A percentile compares a stretch with the other conserved stretches of the same genome.
Evolutionary conservation across 2,888 invertebrate species (phyloP).

Genomic region (Lomographa bimaculata): DNA sequence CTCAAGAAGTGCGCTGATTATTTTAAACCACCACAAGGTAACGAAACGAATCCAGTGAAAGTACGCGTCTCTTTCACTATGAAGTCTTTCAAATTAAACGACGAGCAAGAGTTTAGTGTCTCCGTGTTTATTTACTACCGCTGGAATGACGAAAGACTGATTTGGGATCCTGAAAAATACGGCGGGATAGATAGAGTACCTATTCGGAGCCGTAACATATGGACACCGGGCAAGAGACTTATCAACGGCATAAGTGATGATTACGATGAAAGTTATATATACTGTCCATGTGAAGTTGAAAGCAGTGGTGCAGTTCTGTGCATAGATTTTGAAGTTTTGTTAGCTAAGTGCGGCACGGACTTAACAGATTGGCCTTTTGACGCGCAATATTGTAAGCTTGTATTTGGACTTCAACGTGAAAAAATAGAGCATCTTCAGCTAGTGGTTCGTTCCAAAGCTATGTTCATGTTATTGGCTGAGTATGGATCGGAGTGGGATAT

Average conservation of each 20-base stretch:
- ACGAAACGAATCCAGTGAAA: no score
- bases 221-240: slow-evolving; percentile 41
- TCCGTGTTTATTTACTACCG: slow-evolving; percentile 29
- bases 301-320: slow-evolving; percentile 25
- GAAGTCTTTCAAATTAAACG: slow-evolving; percentile 42
- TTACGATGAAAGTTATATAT: neutral
- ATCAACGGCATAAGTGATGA: slow-evolving; percentile 32
- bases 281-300: slow-evolving; percentile 20
- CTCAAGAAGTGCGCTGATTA: slow-evolving; percentile 11
- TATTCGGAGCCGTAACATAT: slow-evolving; percentile 23
- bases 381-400: slow-evolving; percentile 33
- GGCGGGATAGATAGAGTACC: slow-evolving; percentile 31
- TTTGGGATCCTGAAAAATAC: slow-evolving; percentile 46
- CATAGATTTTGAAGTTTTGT: neutral
- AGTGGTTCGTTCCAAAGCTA: slow-evolving; percentile 13
- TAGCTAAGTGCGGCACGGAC: slow-evolving; percentile 25
- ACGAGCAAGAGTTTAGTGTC: slow-evolving; percentile 37
- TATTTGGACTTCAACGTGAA: slow-evolving; percentile 25
- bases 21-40: slow-evolving; percentile 21
- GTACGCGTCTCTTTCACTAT: slow-evolving; percentile 29
- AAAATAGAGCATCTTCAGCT: slow-evolving; percentile 23
- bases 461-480: slow-evolving; percentile 24
- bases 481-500: slow-evolving; percentile 42
- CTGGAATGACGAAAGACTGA: slow-evolving; percentile 45
- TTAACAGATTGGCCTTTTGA: slow-evolving; percentile 44